Conservation (phyloP, 2,797 vertebrate genomes). For the Coracias cyanogaster region DNA sequence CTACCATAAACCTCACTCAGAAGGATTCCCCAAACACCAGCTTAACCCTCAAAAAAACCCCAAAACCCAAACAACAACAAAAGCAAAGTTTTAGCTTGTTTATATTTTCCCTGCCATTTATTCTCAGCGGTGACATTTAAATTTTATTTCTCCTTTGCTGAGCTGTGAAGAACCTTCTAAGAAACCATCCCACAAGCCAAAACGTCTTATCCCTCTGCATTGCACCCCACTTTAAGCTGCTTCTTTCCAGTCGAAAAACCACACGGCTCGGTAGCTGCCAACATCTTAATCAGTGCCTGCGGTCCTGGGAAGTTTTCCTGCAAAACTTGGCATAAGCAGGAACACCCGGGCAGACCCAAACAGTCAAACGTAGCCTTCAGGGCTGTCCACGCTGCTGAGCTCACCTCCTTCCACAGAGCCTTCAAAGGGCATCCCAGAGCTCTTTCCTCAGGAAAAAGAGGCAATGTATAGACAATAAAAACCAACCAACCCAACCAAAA, state of each 20-base stretch:
- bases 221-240: not conserved
- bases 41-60: no score
- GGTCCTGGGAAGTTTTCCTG: not conserved
- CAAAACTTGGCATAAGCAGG: not conserved
- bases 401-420: not conserved
- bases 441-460: not conserved
- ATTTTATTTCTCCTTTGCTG: not conserved
- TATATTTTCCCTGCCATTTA: not conserved
- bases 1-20: not conserved
- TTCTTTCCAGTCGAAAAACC: not conserved
- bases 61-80: not conserved
- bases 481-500: no score
- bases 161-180: not conserved
- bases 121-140: not conserved
- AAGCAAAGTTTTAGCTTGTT: not conserved
- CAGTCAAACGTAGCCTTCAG: not conserved
- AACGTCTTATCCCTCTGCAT: rapidly evolving
- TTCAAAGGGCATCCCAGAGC: not conserved
- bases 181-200: not conserved
- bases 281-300: not conserved
- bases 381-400: not conserved
- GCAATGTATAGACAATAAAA: not conserved
- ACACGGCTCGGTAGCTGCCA: not conserved
- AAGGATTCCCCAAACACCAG: not conserved
- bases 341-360: not conserved